Percentiles rank a stretch among this genome's conserved stretches.
Conservation (phyloP, 53 echinoderm and acorn worm genomes). For the Arbacia lixula region DNA sequence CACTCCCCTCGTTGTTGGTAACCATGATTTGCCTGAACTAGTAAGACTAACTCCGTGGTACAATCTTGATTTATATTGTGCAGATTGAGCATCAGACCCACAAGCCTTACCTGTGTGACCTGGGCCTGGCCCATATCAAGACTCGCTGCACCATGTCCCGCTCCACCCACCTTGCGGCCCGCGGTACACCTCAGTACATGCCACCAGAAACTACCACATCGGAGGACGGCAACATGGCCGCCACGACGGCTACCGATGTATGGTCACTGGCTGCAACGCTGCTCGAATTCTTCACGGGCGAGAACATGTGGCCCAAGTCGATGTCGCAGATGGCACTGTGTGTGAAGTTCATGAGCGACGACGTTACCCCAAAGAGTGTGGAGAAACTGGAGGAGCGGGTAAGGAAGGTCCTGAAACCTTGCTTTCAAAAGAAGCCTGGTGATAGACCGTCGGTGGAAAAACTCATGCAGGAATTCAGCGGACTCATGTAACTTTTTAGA, state of each 20-base stretch:
- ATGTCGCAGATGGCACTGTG: neutral
- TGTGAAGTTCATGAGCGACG: neutral
- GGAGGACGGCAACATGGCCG: neutral
- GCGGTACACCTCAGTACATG: slow-evolving; percentile 22
- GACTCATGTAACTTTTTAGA: slow-evolving; percentile 37
- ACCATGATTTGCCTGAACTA: slow-evolving; percentile 28
- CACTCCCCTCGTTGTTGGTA: no score
- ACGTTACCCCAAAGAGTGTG: slow-evolving; percentile 1
- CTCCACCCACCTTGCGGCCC: neutral
- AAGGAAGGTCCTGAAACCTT: slow-evolving; percentile 15
- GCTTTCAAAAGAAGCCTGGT: slow-evolving; percentile 9
- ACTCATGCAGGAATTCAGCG: slow-evolving; percentile 47
- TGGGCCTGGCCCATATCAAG: slow-evolving; percentile 48
- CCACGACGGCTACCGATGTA: slow-evolving; percentile 8
- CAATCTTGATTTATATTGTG: neutral
- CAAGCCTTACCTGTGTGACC: slow-evolving; percentile 42
- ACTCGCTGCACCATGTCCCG: slow-evolving; percentile 18
- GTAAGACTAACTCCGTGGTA: neutral
- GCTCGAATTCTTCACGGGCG: slow-evolving; percentile 10
- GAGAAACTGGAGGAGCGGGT: neutral
- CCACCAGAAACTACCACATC: neutral
- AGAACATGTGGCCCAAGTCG: neutral
- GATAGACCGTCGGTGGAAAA: slow-evolving; percentile 13
- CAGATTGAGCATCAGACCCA: slow-evolving; percentile 5
- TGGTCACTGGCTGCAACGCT: slow-evolving; percentile 20